Base-by-base conservation (phyloP, 2,113 vertebrate genomes). In the Sphyrna mokarran region DNA sequence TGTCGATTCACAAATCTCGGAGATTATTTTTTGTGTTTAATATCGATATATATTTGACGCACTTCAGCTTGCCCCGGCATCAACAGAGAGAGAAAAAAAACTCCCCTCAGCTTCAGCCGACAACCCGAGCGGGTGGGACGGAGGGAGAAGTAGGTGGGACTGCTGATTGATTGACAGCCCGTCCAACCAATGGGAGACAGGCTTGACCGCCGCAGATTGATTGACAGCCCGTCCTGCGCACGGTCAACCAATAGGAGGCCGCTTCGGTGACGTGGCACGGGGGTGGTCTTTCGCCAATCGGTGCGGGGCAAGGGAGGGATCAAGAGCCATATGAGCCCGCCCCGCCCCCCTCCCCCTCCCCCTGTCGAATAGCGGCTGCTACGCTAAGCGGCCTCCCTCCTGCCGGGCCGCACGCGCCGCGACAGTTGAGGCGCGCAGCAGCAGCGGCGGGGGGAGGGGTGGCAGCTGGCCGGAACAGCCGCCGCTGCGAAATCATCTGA, bases 401-500 rank as follows among this genome's bases (percentile, higher is more conserved):
- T 61, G 1, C 89, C 26, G 40, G 48, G 29, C 0, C 29, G 0
- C 58, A 9, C 14, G n/a, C 26, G 29, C 0, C 2, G 37, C 16
- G 11, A 29, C 26, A 5, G 10, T 63, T 33, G 26, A 11, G 0
- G 2, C 0, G 37, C 68, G 20, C 9, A 16, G 37, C 11, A 11
- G 22, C 9, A 54, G 8, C 13, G 23, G 22, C 0, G 0, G 0
- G 37, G 22, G 93, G 0, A 68, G 93, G 93, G 13, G 93, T 20
- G 18, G 10, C 20, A 68, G 10, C 0, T 6, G 37, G 20, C 37
- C 72, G 93, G 66, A 95, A 48, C 68, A 22, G 68, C 68, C 66
- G 23, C 68, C 16, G 40, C 22, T 16, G 68, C 93, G 93, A 95
- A 95, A 48, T 95, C 93, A 95, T 23, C 93, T 95, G 93, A 95